These are phyloP conservation scores for Anhinga rufa DNA, from an alignment of 2,113 vertebrate genomes.

Conservation along the genomic window DNA sequence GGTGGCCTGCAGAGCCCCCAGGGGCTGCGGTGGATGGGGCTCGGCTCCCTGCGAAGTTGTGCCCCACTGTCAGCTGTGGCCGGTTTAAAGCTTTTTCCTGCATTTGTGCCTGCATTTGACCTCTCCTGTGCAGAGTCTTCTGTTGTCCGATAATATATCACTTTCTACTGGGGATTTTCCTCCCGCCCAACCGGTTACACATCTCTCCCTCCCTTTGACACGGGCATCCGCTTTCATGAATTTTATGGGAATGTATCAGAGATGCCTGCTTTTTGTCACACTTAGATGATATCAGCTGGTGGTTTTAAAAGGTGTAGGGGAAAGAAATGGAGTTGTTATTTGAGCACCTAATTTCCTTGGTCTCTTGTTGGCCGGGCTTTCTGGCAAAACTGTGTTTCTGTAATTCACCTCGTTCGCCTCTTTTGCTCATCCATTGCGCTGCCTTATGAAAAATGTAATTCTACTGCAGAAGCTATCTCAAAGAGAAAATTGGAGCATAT, in stretches of 20 bases:
- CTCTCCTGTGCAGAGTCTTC: neutral
- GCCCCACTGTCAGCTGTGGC: too few relatives aligned
- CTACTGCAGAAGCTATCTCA: neutral
- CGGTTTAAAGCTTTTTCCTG: neutral
- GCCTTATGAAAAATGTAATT: neutral
- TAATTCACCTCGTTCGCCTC: neutral
- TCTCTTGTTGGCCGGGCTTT: neutral
- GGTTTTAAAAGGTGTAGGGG: neutral
- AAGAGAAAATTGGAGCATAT: neutral
- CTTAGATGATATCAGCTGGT: neutral
- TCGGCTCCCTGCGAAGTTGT: neutral
- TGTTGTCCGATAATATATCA: fast-evolving
- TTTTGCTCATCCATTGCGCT: neutral
- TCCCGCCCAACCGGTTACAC: neutral
- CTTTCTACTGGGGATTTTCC: neutral
- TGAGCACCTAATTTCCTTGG: neutral
- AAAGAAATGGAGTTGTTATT: neutral
- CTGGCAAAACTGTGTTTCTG: neutral
- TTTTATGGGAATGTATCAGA: neutral
- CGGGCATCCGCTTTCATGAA: neutral
- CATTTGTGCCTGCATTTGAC: neutral
- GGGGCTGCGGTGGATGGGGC: neutral
- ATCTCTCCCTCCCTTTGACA: neutral
- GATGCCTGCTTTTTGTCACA: neutral
- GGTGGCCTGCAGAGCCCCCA: neutral